Conservation (phyloP, 2,797 vertebrate genomes). For the Acropternis orthonyx region DNA sequence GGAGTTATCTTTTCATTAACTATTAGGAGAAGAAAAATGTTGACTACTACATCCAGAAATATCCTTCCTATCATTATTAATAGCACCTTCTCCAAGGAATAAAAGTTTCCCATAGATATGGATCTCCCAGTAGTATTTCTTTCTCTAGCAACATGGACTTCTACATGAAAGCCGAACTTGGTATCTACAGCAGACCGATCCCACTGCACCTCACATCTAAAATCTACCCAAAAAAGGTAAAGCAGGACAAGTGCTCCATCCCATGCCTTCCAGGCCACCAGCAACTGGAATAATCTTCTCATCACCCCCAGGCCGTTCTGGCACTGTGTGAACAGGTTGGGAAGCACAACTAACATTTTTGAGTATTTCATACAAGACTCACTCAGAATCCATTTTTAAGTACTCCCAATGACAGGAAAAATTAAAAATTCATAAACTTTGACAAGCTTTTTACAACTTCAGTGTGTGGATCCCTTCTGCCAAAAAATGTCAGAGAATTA, state of each 20-base stretch:
- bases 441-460: not conserved
- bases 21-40: conserved; percentile 22
- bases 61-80: conserved; percentile 38
- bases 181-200: not conserved
- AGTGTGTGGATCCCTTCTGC: not conserved
- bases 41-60: conserved; percentile 34
- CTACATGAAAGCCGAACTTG: not conserved
- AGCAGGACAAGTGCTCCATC: not conserved
- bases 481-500: not conserved
- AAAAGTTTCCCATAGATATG: conserved; percentile 10
- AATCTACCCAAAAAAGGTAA: not conserved
- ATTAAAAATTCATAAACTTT: not conserved
- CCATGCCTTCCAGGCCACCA: not conserved
- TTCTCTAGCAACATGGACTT: not conserved
- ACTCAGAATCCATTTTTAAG: not conserved
- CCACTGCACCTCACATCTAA: not conserved
- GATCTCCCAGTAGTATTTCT: not conserved
- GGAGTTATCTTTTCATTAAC: conserved; percentile 23
- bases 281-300: not conserved
- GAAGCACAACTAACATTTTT: not conserved
- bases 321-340: not conserved
- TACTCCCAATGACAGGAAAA: not conserved
- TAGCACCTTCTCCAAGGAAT: not conserved
- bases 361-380: not conserved
- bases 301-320: fast-evolving